A percentile compares a stretch with the other conserved stretches of the same genome.
These are phyloP conservation scores for Pangasius krempfi DNA, from an alignment of 2,797 vertebrate species.

Conservation along the genomic window DNA sequence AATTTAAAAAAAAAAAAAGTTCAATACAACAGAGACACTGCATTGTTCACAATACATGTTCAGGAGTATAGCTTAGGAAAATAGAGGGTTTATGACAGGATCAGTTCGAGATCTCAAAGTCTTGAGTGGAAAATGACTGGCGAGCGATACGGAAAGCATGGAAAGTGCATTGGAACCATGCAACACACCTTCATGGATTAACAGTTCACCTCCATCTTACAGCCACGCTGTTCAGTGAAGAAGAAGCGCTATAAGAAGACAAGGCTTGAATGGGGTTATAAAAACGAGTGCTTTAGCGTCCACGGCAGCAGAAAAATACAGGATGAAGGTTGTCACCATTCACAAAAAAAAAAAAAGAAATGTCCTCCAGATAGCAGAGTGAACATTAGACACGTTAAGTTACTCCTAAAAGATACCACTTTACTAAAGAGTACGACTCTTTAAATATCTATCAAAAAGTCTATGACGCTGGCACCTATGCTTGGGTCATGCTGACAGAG, in stretches of 20 bases:
- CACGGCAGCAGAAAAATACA: conserved; percentile 50
- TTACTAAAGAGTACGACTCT: conserved; percentile 76
- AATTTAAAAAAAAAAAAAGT: conserved; percentile 3
- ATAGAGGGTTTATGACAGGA: conserved; percentile 58
- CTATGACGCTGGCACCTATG: conserved; percentile 30
- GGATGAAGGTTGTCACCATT: conserved; percentile 3
- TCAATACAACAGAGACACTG: conserved; percentile 76
- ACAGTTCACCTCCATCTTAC: conserved; percentile 24
- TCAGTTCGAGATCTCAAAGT: background rate
- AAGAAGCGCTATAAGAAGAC: conserved; percentile 18
- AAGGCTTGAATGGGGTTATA: conserved; percentile 34
- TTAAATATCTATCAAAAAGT: conserved; percentile 33
- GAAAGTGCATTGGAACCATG: conserved; percentile 48
- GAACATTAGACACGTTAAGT: conserved; percentile 60
- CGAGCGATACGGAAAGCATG: conserved; percentile 31
- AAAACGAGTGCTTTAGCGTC: conserved; percentile 45
- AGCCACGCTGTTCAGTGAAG: background rate
- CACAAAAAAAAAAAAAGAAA: conserved; percentile 10
- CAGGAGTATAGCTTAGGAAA: conserved; percentile 74
- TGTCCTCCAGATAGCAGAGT: conserved; percentile 27
- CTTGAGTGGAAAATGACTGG: conserved; percentile 19
- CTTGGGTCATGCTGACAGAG: conserved; percentile 18
- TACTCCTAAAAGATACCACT: conserved; percentile 77
- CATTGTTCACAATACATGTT: conserved; percentile 76
- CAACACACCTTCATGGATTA: conserved; percentile 34